Evolutionary conservation across 2,888 invertebrate genomes (phyloP), one percentile per base, ranked within the genome.

Genomic region (Ceraclea dissimilis): DNA sequence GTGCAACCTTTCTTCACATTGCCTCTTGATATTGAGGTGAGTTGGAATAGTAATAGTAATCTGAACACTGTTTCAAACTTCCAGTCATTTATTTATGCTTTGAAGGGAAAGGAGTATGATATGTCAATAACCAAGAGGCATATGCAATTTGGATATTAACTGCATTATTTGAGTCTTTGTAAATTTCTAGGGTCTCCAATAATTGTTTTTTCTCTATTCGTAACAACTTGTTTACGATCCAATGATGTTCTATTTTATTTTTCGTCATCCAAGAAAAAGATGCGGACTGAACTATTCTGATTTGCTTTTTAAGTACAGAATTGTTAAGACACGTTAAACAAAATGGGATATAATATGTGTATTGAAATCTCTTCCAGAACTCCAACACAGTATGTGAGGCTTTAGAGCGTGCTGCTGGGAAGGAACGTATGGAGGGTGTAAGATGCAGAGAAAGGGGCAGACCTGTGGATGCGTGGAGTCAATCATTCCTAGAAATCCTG

Each of bases 1-100:
- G 88, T 96, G 62, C 93, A 96, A 71, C 96, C 96, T 1, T 97
- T 97, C 77, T 95, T 95, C 71, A 94, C 95, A 1, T 78, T 97
- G 60, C 95, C 93, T 70, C 81, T 97, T 26, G 94, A 97, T 68
- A 93, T 97, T 65, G 93, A 94, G 81, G 93, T 93, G 69, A 67
- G 67, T 17, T 44, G 31, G 6, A 8, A 31, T 6, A 6, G 11
- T 8, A 31, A 11, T 8, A 31, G 31, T 31, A 11, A 31, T 8
- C 6, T 31, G 8, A 31, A 31, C n/a, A n/a, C n/a, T n/a, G n/a
- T n/a, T n/a, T n/a, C n/a, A n/a, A n/a, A n/a, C n/a, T n/a, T n/a
- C n/a, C n/a, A n/a, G n/a, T n/a, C n/a, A n/a, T n/a, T n/a, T n/a
- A n/a, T n/a, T n/a, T n/a, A n/a, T n/a, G n/a, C n/a, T n/a, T n/a